Base-by-base conservation (phyloP, 2,888 invertebrate species). In the Rotaria sp. region DNA sequence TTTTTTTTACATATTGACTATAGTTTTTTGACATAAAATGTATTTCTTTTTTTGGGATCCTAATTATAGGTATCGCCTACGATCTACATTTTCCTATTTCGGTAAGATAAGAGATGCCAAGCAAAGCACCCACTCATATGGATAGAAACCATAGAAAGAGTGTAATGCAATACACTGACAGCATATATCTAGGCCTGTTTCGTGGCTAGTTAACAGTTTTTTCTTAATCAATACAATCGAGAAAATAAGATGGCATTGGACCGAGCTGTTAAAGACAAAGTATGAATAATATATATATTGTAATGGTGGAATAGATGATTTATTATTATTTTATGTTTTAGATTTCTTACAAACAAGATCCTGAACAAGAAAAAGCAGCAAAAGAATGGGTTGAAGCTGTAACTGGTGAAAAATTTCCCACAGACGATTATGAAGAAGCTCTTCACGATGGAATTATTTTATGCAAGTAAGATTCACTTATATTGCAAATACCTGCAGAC, bases 381-480 rank as follows among this genome's bases (percentile, higher is more conserved):
- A 92, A 97, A 88, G 94, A 93, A 89, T 97, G 97, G 97, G 95
- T 97, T 89, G 94, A 93, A 89, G 93, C 92, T 5, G 95, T 96
- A 26, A 88, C 95, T 24, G 96, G 96, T 0, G 96, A 96, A 90
- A 94, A 95, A 87, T 92, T 96, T 2, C 88, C 89, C 84, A 93
- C 93, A 84, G 93, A 93, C 94, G 93, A 94, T 48, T 97, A 96
- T 90, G 97, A 97, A 90, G 96, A 97, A 89, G 93, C 96, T 87
- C 93, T 97, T 1, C 94, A 94, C 89, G 96, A 97, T 91, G 97
- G 97, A 45, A 93, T 95, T 52, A 92, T 96, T 80, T 93, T 97
- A 13, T 97, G 97, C 93, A 95, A 96, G 92, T 92, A 89, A 89
- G 90, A 88, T n/a, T 45, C 13, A 67, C 7, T 35, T 15, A 67